Evolutionary conservation across 1,140 invertebrate species (phyloP).

Genomic region (Leucophenga varia): DNA sequence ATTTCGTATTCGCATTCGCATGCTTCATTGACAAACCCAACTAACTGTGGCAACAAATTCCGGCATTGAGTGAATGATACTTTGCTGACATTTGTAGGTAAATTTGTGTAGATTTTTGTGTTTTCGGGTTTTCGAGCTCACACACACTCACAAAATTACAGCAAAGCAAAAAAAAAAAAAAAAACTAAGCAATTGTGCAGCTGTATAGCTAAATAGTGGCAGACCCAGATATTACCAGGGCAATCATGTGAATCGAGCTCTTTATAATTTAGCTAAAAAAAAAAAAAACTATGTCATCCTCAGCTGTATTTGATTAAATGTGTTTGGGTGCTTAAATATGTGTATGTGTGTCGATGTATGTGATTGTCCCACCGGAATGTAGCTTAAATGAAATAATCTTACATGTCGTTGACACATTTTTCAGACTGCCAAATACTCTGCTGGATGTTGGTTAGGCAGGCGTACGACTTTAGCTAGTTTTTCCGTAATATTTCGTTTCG

Average conservation of each 20-base stretch:
- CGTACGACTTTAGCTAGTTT: not conserved
- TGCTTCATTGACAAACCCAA: too few relatives aligned
- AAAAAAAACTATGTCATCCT: slow-evolving; percentile 5
- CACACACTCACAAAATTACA: too few relatives aligned
- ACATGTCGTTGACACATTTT: slow-evolving; percentile 56
- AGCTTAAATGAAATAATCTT: slow-evolving; percentile 48
- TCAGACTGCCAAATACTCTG: slow-evolving; percentile 18
- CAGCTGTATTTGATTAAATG: slow-evolving; percentile 6
- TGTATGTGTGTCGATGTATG: slow-evolving; percentile 5
- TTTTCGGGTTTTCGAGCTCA: too few relatives aligned
- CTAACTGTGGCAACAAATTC: too few relatives aligned
- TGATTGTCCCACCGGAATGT: not conserved
- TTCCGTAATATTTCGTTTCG: slow-evolving; percentile 25
- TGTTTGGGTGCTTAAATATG: slow-evolving; percentile 21
- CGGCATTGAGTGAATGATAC: too few relatives aligned
- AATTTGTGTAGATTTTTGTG: too few relatives aligned
- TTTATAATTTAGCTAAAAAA: slow-evolving; percentile 51
- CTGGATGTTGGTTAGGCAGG: slow-evolving; percentile 27
- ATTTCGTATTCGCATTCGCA: too few relatives aligned
- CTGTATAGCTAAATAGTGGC: too few relatives aligned
- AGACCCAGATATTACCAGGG: too few relatives aligned
- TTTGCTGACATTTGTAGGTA: too few relatives aligned
- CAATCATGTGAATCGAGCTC: slow-evolving; percentile 55
- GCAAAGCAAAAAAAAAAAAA: too few relatives aligned
- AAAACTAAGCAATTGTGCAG: too few relatives aligned